These are phyloP conservation scores for Coranthus polyacanthus DNA, from an alignment of 2,797 vertebrate species.

Conservation along the genomic window DNA sequence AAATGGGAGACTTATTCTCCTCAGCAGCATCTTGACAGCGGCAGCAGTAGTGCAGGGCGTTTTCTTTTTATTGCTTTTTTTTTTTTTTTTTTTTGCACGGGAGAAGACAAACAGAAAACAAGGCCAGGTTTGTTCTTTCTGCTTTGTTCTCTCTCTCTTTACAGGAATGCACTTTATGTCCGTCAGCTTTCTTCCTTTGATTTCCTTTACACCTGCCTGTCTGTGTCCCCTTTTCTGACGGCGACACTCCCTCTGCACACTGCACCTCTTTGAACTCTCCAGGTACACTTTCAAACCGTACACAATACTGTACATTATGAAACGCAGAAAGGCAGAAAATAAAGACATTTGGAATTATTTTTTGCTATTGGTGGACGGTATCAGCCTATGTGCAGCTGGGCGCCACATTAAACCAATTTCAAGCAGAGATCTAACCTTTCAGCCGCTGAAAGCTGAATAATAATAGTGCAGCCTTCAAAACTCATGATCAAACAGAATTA, in stretches of 20 bases:
- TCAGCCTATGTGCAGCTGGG: constrained; percentile 10
- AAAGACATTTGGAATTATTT: neutral
- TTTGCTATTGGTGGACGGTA: neutral
- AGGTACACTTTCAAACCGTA: neutral
- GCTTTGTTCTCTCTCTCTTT: constrained; percentile 33
- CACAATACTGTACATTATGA: neutral
- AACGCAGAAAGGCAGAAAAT: neutral
- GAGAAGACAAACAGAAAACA: constrained; percentile 46
- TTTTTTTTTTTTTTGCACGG: constrained; percentile 16
- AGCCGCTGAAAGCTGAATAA: constrained; percentile 29
- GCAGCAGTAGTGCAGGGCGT: constrained; percentile 1
- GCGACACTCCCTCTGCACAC: neutral
- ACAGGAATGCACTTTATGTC: constrained; percentile 3
- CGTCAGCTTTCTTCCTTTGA: constrained; percentile 12
- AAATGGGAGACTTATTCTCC: constrained; percentile 5
- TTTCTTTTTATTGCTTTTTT: constrained; percentile 18
- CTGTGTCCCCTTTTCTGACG: neutral
- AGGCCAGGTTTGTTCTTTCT: constrained; percentile 51
- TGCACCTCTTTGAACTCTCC: constrained; percentile 4
- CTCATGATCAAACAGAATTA: constrained; percentile 39
- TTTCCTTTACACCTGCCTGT: constrained; percentile 13
- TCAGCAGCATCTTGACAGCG: constrained; percentile 27
- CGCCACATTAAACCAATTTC: constrained; percentile 38
- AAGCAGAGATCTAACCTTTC: constrained; percentile 47
- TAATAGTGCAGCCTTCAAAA: constrained; percentile 20